phyloP scores from a whole-genome alignment of 2,797 vertebrate genomes.

The Ateles fusciceps region DNA sequence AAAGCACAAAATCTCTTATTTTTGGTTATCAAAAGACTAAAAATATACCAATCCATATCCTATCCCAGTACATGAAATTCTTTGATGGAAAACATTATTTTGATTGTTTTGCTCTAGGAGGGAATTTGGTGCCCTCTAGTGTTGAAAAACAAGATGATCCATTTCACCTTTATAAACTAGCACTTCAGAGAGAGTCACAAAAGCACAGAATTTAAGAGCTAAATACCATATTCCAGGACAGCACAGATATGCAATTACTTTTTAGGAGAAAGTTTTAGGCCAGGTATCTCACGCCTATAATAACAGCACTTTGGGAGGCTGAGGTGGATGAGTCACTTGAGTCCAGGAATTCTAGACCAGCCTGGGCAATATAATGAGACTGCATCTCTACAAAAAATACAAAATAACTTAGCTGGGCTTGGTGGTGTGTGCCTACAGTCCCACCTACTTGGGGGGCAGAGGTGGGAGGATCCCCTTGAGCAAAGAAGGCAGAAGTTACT shows the following conservation, averaged over 20 bases:
- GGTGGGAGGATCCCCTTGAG: background rate
- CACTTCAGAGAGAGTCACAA: background rate
- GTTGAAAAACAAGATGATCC: conserved; percentile 53
- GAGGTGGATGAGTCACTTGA: background rate
- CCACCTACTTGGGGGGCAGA: background rate
- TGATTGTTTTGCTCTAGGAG: conserved; percentile 40
- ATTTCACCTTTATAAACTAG: background rate
- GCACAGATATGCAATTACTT: background rate
- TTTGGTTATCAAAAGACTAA: conserved; percentile 35
- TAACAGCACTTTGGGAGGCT: background rate
- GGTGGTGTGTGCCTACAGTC: background rate
- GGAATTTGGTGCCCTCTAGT: conserved; percentile 81
- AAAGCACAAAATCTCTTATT: conserved; percentile 26
- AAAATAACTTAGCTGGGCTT: background rate
- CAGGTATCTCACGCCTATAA: background rate
- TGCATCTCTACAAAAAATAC: too few relatives aligned
- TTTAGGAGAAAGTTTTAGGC: background rate
- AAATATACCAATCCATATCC: background rate
- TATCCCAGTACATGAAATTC: background rate
- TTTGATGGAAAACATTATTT: background rate
- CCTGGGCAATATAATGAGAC: too few relatives aligned
- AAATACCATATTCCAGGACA: background rate
- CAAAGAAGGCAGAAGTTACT: background rate
- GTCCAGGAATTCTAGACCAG: background rate
- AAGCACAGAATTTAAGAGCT: background rate